phyloP scores from a whole-genome alignment of 1,140 invertebrate species.

The Drosophila fuyamai region DNA sequence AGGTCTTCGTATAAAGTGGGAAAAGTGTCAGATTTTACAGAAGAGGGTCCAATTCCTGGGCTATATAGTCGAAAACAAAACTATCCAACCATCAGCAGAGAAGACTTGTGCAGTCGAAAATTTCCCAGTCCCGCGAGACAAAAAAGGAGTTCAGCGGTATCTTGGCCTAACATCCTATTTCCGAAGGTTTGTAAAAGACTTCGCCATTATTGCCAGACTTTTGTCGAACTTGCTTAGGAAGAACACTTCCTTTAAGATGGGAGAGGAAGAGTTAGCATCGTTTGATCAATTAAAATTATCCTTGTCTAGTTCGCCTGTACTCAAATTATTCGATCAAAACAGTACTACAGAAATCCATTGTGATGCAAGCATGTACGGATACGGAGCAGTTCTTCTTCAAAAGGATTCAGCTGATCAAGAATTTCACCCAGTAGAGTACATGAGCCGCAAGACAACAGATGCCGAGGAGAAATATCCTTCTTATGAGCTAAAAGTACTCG shows the following conservation, averaged over 20 bases:
- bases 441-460: not conserved
- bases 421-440: not conserved
- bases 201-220: not conserved
- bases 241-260: not conserved
- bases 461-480: not conserved
- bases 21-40: not conserved
- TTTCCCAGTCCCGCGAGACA: too few relatives aligned
- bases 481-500: not conserved
- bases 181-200: not conserved
- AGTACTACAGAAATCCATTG: not conserved
- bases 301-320: not conserved
- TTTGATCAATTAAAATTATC: not conserved
- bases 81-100: not conserved
- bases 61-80: not conserved
- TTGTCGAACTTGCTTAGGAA: not conserved
- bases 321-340: not conserved
- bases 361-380: not conserved
- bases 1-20: not conserved
- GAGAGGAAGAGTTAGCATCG: not conserved
- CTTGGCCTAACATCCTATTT: not conserved
- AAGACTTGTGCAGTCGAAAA: too few relatives aligned
- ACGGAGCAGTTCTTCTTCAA: not conserved
- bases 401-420: not conserved
- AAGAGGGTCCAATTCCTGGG: not conserved
- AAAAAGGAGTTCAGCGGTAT: not conserved